These are phyloP conservation scores for Clistopyga incitator DNA, from an alignment of 2,888 invertebrate genomes.

Conservation along the genomic window DNA sequence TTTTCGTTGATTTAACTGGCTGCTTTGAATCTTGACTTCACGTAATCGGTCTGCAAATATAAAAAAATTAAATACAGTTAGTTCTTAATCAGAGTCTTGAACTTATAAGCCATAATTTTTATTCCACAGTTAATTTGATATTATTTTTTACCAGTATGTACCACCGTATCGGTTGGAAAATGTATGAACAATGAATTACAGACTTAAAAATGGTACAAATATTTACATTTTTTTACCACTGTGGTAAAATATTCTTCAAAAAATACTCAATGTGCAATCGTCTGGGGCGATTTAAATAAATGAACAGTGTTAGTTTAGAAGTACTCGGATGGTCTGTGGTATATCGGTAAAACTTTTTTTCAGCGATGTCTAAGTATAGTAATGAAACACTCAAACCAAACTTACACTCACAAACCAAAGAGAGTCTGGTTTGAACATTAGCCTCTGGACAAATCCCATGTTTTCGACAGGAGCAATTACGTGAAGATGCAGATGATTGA, in stretches of 20 bases:
- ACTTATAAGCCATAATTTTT: too few species aligned
- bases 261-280: too few species aligned
- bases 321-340: too few species aligned
- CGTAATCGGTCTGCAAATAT: slow-evolving; percentile 85
- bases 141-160: too few species aligned
- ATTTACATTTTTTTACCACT: too few species aligned
- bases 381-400: slow-evolving; percentile 73
- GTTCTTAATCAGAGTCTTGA: not conserved
- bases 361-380: not conserved
- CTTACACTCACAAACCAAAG: slow-evolving; percentile 94
- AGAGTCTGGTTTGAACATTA: slow-evolving; percentile 90
- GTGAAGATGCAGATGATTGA: slow-evolving; percentile 94
- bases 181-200: too few species aligned
- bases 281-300: too few species aligned
- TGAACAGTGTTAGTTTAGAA: too few species aligned
- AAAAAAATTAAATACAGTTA: slow-evolving; percentile 40
- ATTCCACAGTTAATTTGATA: too few species aligned
- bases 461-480: slow-evolving; percentile 91
- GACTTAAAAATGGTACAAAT: too few species aligned
- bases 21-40: slow-evolving; percentile 83
- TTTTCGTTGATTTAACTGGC: slow-evolving; percentile 33
- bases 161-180: too few species aligned
- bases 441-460: slow-evolving; percentile 88
- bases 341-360: not conserved
- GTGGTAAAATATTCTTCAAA: too few species aligned